These are phyloP conservation scores for Microplitis demolitor DNA, from an alignment of 1,140 invertebrate genomes.

Conservation along the genomic window DNA sequence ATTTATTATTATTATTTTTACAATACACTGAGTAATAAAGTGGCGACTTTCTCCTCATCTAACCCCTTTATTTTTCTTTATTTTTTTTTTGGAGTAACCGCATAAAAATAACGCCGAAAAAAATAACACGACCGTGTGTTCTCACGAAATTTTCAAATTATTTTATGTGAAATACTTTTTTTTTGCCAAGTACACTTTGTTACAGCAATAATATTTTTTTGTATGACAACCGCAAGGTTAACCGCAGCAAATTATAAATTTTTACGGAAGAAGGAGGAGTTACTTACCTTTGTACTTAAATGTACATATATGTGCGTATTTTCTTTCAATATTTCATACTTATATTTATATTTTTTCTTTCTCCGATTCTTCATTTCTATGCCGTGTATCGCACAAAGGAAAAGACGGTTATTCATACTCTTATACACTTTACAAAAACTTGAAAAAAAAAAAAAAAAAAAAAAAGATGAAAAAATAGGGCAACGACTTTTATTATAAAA, in stretches of 20 bases:
- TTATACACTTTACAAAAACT: neutral
- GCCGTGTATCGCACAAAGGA: neutral
- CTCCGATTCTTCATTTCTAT: neutral
- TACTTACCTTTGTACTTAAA: neutral
- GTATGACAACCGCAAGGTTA: slow-evolving; percentile 26
- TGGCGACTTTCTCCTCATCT: neutral
- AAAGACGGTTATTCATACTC: neutral
- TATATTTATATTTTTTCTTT: neutral
- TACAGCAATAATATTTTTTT: slow-evolving; percentile 7
- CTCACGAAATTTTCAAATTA: slow-evolving; percentile 11
- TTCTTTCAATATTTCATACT: neutral
- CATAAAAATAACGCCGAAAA: neutral
- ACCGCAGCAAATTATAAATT: slow-evolving; percentile 43
- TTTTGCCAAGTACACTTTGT: neutral
- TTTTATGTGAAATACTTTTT: neutral
- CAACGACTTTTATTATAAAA: too few relatives aligned
- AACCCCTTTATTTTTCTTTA: neutral
- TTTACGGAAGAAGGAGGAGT: slow-evolving; percentile 31
- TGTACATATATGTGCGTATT: neutral
- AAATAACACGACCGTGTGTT: neutral
- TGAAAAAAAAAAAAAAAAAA: too few relatives aligned
- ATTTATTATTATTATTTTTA: neutral
- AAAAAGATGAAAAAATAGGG: too few relatives aligned
- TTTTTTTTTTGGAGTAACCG: neutral
- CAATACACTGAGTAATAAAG: neutral